A percentile compares a stretch with the other conserved stretches of the same genome.
Evolutionary conservation across 1,140 invertebrate species (phyloP).

Genomic region (Nephotettix cincticeps): DNA sequence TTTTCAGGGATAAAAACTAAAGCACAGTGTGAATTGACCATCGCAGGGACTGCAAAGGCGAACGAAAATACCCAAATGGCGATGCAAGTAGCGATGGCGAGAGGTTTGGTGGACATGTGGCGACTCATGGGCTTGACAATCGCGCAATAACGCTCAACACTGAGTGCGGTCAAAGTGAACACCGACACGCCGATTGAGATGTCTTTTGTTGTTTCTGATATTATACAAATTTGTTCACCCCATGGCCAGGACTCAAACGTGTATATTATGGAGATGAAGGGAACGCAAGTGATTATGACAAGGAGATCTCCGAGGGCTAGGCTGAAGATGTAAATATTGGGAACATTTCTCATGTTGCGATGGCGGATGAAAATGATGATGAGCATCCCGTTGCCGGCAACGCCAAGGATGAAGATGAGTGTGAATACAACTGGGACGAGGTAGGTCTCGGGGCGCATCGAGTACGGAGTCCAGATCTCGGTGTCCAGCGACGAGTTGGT

Average conservation of each 20-base stretch:
- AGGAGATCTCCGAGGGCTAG: slow-evolving; percentile 70
- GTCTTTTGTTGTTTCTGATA: slow-evolving; percentile 87
- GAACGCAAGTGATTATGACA: slow-evolving; percentile 84
- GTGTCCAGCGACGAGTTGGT: too few relatives aligned
- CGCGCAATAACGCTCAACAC: slow-evolving; percentile 86
- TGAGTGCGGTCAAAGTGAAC: slow-evolving; percentile 88
- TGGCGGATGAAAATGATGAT: slow-evolving; percentile 79
- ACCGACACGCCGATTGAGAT: slow-evolving; percentile 91
- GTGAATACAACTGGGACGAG: slow-evolving; percentile 83
- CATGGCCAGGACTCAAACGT: slow-evolving; percentile 88
- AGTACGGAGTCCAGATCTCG: slow-evolving; percentile 64
- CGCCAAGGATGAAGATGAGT: slow-evolving; percentile 83
- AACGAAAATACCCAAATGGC: slow-evolving; percentile 83
- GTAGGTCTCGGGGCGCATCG: slow-evolving; percentile 76
- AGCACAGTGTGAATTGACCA: slow-evolving; percentile 66
- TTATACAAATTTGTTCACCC: slow-evolving; percentile 74
- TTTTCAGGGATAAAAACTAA: slow-evolving; percentile 49
- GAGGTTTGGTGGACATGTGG: slow-evolving; percentile 50
- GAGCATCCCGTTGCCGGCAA: slow-evolving; percentile 87
- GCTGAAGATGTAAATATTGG: slow-evolving; percentile 84
- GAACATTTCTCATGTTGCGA: slow-evolving; percentile 80
- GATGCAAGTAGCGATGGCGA: slow-evolving; percentile 58
- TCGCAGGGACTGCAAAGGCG: slow-evolving; percentile 76
- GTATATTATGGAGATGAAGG: slow-evolving; percentile 84
- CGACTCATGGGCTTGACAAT: slow-evolving; percentile 86